phyloP scores from a whole-genome alignment of 2,888 invertebrate species.

The Anthrax anthrax region DNA sequence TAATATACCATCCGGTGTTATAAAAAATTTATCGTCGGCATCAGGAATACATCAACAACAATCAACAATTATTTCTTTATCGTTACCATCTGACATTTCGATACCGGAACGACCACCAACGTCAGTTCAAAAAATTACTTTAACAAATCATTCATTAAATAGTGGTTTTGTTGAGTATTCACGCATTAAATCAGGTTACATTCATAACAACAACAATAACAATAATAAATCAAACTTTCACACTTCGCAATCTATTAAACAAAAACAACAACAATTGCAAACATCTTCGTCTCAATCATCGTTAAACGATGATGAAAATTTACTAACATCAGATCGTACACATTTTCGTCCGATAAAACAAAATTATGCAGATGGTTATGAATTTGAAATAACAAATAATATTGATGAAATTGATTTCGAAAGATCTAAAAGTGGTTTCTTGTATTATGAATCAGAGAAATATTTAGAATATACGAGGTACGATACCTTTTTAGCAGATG shows the following conservation, averaged over 20 bases:
- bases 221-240: neutral
- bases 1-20: neutral
- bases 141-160: constrained; percentile 21
- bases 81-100: constrained; percentile 7
- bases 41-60: constrained; percentile 10
- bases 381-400: constrained; percentile 50
- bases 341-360: constrained; percentile 72
- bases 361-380: constrained; percentile 52
- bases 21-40: neutral
- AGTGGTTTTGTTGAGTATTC: constrained; percentile 23
- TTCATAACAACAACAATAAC: neutral
- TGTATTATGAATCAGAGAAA: constrained; percentile 40
- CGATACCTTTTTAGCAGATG: constrained; percentile 18
- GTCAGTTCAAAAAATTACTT: constrained; percentile 14
- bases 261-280: neutral
- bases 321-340: constrained; percentile 61
- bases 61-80: constrained; percentile 4
- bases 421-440: constrained; percentile 49
- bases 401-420: constrained; percentile 50
- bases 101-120: no score
- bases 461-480: constrained; percentile 22
- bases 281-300: neutral
- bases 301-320: constrained; percentile 40
- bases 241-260: no score
- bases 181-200: constrained; percentile 16